Evolutionary conservation across 2,797 vertebrate genomes (phyloP), one percentile per base, ranked within the genome.

Genomic region (Lemur catta): DNA sequence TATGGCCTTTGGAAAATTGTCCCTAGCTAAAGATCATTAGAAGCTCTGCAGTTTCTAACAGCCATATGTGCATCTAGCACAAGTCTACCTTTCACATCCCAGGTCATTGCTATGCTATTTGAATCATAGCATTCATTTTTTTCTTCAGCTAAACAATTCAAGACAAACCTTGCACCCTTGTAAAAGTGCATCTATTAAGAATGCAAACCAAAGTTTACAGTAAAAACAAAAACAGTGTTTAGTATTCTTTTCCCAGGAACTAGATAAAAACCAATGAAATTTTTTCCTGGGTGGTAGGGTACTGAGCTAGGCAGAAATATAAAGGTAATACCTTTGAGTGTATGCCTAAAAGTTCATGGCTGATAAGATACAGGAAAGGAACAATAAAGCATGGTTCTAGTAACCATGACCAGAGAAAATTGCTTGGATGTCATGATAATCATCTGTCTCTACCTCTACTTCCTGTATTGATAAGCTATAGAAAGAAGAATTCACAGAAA

Each of bases 211-310:
- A 72, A 74, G 13, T 13, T 91, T 30, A 79, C 22, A 78, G 22
- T 71, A 52, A 81, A 71, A 93, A 43, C 69, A 74, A 63, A 91
- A 76, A 46, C 15, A 89, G 20, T 71, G 2, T 65, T 93, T 55
- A 14, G 22, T 26, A 57, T 59, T 26, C 28, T 55, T n/a, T 4
- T 6, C 61, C 7, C 48, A 75, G 35, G 33, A 79, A 74, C 24
- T 85, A 81, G 76, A 82, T 48, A 63, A 57, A 91, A 43, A 84
- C 8, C 18, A 89, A 50, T 15, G 33, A 55, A 38, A 78, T 61
- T 81, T 30, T 85, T 43, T 79, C 65, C 35, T 76, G 33, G 5
- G 1, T 52, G 22, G 75, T 67, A 30, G 63, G n/a, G 52, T 59
- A 46, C 3, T 78, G 14, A 30, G 22, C 5, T 28, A 75, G 57